Conservation (phyloP, 2,113 vertebrate genomes). For the Eclectus roratus region DNA sequence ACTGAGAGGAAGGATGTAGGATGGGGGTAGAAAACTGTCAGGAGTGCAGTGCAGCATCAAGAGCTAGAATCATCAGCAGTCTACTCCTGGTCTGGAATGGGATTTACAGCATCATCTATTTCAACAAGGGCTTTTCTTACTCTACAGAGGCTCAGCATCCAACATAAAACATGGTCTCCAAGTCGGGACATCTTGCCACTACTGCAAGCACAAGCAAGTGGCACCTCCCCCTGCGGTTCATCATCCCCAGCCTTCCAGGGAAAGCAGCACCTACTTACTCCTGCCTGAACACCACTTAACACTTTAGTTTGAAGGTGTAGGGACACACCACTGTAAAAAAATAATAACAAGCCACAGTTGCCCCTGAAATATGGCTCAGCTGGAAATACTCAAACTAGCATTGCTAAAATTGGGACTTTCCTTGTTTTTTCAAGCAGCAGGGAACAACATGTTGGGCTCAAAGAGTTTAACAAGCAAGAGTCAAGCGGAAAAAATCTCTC, state of each 20-base stretch:
- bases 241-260: neutral
- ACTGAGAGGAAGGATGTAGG: neutral
- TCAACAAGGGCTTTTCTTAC: neutral
- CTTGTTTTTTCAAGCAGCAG: slow-evolving; percentile 62
- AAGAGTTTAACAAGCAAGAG: slow-evolving; percentile 63
- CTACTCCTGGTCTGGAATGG: neutral
- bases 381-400: slow-evolving; percentile 44
- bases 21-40: neutral
- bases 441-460: slow-evolving; percentile 57
- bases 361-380: neutral
- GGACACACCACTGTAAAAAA: neutral
- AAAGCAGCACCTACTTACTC: neutral
- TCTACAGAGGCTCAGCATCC: neutral
- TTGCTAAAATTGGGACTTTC: slow-evolving; percentile 64
- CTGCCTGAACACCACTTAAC: neutral
- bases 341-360: neutral
- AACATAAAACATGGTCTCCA: neutral
- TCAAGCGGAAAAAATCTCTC: slow-evolving; percentile 67
- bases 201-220: neutral
- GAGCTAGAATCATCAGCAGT: neutral
- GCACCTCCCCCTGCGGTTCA: neutral
- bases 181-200: neutral
- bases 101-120: neutral
- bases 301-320: neutral
- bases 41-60: neutral